Evolutionary conservation across 2,888 invertebrate species (phyloP).

Genomic region (Germaria angustata): DNA sequence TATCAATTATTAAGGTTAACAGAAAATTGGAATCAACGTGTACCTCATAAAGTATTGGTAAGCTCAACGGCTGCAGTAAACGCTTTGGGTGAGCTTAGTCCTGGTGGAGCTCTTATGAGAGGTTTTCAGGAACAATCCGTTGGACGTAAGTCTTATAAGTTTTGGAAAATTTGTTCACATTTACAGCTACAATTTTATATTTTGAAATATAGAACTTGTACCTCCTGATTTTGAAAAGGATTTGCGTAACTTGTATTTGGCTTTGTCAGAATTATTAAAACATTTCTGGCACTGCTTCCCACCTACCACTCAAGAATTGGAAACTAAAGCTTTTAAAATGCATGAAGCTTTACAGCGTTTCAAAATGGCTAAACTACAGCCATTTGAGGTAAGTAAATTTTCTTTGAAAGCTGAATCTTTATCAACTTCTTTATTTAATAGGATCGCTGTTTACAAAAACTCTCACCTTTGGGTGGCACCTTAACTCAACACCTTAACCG

Average conservation of each 20-base stretch:
- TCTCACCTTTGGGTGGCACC: conserved; percentile 89
- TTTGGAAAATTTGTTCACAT: not conserved
- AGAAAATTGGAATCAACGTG: conserved; percentile 83
- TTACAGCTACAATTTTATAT: not conserved
- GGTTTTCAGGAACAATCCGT: conserved; percentile 90
- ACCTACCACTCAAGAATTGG: conserved; percentile 86
- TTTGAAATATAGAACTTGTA: conserved; percentile 85
- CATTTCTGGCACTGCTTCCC: conserved; percentile 98
- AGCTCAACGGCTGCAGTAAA: conserved; percentile 89
- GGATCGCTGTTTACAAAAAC: conserved; percentile 90
- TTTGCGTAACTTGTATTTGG: conserved; percentile 90
- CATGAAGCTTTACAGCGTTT: conserved; percentile 94
- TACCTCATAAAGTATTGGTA: conserved; percentile 84
- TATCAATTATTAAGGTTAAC: conserved; percentile 78
- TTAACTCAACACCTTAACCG: conserved; percentile 93
- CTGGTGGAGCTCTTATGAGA: conserved; percentile 94
- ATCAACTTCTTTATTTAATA: conserved; percentile 75
- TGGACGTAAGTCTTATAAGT: conserved; percentile 83
- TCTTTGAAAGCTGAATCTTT: not conserved
- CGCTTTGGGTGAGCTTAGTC: conserved; percentile 93
- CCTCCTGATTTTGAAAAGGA: conserved; percentile 91
- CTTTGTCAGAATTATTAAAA: conserved; percentile 91
- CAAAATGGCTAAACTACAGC: conserved; percentile 90
- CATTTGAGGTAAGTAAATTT: conserved; percentile 85
- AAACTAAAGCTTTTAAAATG: conserved; percentile 91